Percentiles rank a stretch among this genome's conserved stretches.
phyloP scores from a whole-genome alignment of 2,797 vertebrate genomes.

The Chloroceryle amazona region DNA sequence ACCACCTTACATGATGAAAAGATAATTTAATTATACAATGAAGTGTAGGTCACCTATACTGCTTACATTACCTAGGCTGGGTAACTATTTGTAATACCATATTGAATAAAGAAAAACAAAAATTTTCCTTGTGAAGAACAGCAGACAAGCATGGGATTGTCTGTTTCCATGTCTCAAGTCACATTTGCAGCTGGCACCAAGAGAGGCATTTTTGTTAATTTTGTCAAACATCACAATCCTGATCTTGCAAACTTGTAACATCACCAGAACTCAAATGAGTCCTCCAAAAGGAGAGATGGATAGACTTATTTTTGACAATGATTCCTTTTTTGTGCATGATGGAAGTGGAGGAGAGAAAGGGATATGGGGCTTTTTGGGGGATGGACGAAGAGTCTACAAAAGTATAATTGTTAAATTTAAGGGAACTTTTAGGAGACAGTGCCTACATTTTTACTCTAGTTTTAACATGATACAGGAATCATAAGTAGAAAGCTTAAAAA shows the following conservation, averaged over 20 bases:
- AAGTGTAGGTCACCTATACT: too few relatives aligned
- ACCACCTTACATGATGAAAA: background rate
- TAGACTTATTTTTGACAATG: fast-evolving
- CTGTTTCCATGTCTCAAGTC: background rate
- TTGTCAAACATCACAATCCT: background rate
- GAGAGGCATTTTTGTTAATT: background rate
- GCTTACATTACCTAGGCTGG: too few relatives aligned
- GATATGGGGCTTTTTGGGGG: fast-evolving
- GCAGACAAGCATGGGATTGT: background rate
- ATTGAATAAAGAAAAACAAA: background rate
- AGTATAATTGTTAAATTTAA: background rate
- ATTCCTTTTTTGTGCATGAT: fast-evolving
- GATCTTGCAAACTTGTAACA: background rate
- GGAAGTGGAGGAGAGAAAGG: background rate
- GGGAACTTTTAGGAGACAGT: background rate
- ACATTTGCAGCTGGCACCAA: background rate
- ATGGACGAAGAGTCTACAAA: background rate
- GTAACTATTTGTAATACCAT: background rate
- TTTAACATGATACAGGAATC: too few relatives aligned
- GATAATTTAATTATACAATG: too few relatives aligned
- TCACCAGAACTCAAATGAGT: background rate
- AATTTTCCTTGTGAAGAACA: background rate
- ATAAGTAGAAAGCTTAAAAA: background rate
- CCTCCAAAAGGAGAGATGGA: background rate
- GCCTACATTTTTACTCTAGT: background rate